These are phyloP conservation scores for Unio pictorum DNA, from an alignment of 2,888 invertebrate genomes.

Conservation along the genomic window DNA sequence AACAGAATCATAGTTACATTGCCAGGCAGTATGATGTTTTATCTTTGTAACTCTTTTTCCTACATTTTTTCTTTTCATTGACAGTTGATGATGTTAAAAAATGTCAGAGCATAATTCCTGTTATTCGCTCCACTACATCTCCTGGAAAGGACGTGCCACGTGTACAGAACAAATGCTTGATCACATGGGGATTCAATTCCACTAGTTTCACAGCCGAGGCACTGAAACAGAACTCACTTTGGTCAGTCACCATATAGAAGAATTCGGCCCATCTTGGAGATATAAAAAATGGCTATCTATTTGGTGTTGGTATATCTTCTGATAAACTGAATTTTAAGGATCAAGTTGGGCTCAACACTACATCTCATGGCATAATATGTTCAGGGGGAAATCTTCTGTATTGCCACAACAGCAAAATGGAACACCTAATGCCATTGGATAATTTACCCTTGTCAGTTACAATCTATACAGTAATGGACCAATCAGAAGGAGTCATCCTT, in stretches of 20 bases:
- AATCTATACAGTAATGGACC: conserved; percentile 51
- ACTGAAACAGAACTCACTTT: conserved; percentile 46
- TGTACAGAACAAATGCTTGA: conserved; percentile 61
- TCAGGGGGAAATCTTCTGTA: conserved; percentile 53
- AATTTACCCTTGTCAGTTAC: conserved; percentile 61
- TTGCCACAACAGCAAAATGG: conserved; percentile 54
- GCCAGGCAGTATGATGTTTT: too few species aligned
- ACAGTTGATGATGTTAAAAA: conserved; percentile 44
- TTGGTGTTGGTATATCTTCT: conserved; percentile 63
- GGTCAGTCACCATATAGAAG: conserved; percentile 63
- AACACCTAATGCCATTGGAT: conserved; percentile 53
- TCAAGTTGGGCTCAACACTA: conserved; percentile 58
- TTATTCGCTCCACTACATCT: conserved; percentile 53
- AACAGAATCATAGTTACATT: too few species aligned
- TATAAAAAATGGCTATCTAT: conserved; percentile 61
- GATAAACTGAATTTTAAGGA: conserved; percentile 59
- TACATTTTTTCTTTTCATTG: conserved; percentile 10
- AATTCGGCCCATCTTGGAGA: conserved; percentile 61
- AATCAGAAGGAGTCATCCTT: conserved; percentile 50
- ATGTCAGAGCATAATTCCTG: conserved; percentile 50
- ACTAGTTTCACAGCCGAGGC: conserved; percentile 66
- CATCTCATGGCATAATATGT: conserved; percentile 61
- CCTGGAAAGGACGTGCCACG: conserved; percentile 47
- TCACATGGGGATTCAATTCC: conserved; percentile 67
- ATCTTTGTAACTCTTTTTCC: neutral